These are phyloP conservation scores for Ellobius talpinus DNA, from an alignment of 2,113 vertebrate genomes.

Conservation along the genomic window DNA sequence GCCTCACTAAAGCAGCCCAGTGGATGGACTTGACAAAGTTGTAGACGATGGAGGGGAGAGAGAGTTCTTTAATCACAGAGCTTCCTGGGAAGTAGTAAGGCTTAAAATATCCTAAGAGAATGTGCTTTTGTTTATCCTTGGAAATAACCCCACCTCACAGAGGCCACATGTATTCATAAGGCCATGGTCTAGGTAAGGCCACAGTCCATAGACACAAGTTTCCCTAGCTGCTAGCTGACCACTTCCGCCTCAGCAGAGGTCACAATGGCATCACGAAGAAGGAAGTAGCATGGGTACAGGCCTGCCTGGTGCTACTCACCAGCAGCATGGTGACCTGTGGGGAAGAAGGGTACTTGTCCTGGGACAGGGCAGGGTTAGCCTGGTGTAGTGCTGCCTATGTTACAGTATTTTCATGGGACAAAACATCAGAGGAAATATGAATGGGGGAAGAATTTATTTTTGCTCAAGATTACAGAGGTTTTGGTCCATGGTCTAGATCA, in stretches of 20 bases:
- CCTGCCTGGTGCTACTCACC: not conserved
- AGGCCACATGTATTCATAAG: rapidly evolving
- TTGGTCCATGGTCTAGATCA: not conserved
- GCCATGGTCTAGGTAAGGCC: too few relatives aligned
- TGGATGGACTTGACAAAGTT: not conserved
- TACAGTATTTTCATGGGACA: not conserved
- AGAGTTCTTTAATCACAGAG: not conserved
- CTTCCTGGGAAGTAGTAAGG: not conserved
- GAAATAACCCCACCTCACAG: rapidly evolving
- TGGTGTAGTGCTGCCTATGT: not conserved
- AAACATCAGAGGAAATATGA: not conserved
- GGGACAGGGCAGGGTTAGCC: not conserved
- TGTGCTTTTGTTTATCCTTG: not conserved
- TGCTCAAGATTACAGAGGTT: not conserved
- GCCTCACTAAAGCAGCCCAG: not conserved
- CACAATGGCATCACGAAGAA: rapidly evolving
- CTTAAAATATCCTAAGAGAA: not conserved
- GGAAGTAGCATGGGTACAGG: too few relatives aligned
- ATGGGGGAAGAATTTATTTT: not conserved
- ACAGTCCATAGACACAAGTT: not conserved
- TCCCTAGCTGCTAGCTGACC: not conserved
- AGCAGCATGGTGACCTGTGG: not conserved
- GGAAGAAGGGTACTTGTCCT: rapidly evolving
- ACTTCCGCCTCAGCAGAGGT: not conserved
- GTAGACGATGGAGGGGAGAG: not conserved